Base-by-base conservation (phyloP, 2,888 invertebrate species). In the Mycalesis mineus region DNA sequence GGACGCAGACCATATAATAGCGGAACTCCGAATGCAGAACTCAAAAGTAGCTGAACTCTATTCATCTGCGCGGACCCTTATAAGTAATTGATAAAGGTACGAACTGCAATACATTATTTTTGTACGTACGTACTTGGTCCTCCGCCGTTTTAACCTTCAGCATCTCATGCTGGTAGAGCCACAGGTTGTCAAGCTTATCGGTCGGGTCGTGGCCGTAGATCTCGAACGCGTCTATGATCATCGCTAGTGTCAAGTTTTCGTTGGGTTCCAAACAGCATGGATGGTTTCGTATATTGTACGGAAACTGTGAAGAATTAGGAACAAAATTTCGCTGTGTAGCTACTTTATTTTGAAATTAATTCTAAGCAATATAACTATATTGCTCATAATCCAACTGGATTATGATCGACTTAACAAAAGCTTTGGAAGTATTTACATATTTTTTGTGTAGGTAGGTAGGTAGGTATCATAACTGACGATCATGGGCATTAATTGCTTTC, bases 171-270 rank as follows among this genome's bases (percentile, higher is more conserved):
- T 88, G 88, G 61, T 89, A 89, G 0, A 83, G 75, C 82, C 82
- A 82, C 14, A 89, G 65, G 58, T 88, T 81, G 64, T 89, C 88
- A 56, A 89, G 72, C 57, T 89, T 89, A 66, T 89, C 88, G 0
- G 88, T 87, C 2, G 88, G 88, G 62, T 89, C 88, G 66, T 89
- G 88, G 1, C 88, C 88, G 68, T 88, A 89, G 63, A 89, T 88
- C 67, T 89, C 88, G 69, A 86, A 88, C 1, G 88, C 88, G 64
- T 89, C 88, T 54, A 89, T 88, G 60, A 89, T 84, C 88, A 88
- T 88, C 0, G 88, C 88, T 33, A 89, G 75, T 0, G 88, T 87
- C 0, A 89, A 65, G 62, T 89, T 89, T 55, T 84, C 86, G 64
- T 72, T 76, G 0, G 78, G 72, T 37, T 76, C 82, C 39, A 70